Conservation (phyloP, 2,797 vertebrate species). For the Coregonus ussuriensis region DNA sequence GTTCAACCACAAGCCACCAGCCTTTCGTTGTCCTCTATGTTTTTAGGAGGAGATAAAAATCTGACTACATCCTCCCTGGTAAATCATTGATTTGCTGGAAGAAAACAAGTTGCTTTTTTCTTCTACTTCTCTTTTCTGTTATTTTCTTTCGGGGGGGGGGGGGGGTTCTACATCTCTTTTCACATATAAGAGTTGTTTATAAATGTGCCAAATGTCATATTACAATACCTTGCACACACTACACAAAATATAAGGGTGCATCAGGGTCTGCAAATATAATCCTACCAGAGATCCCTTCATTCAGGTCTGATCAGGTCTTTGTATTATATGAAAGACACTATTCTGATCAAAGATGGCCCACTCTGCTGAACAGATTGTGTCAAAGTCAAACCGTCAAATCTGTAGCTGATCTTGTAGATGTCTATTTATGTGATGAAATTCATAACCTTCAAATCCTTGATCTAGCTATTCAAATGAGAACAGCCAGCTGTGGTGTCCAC, state of each 20-base stretch:
- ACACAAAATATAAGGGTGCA: neutral
- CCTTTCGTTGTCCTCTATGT: constrained; percentile 41
- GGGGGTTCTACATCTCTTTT: too few relatives aligned
- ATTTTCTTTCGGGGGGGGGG: neutral
- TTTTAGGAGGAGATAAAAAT: constrained; percentile 44
- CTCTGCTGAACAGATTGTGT: neutral
- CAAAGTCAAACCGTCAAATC: neutral
- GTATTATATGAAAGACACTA: neutral
- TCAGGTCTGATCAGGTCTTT: neutral
- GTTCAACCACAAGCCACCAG: constrained; percentile 72
- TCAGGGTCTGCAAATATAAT: neutral
- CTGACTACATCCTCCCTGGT: constrained; percentile 45
- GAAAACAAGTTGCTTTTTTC: constrained; percentile 23
- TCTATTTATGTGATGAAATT: neutral
- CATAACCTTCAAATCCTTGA: neutral
- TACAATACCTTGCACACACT: neutral
- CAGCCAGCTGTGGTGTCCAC: neutral
- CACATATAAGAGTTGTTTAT: neutral
- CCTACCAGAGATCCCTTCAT: neutral
- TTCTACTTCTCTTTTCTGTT: too few relatives aligned
- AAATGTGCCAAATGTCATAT: neutral
- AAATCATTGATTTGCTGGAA: constrained; percentile 42
- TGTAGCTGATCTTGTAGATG: neutral
- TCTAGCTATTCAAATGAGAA: neutral
- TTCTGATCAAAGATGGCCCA: constrained; percentile 6